Base-by-base conservation (phyloP, 2,113 vertebrate genomes). In the Suncus etruscus region DNA sequence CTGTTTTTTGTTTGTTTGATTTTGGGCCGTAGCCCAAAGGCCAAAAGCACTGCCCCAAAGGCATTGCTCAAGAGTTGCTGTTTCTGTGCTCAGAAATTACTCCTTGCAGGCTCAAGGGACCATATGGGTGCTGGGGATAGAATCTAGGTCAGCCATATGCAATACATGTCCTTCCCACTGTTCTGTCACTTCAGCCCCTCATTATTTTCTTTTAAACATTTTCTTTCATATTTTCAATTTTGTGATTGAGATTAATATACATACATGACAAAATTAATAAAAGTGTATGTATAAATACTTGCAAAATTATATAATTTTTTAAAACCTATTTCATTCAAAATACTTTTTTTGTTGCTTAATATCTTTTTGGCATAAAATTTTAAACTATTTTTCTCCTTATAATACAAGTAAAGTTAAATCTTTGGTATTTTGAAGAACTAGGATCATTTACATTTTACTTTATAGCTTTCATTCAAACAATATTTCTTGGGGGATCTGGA, bases 211-310 rank as follows among this genome's bases (percentile, higher is more conserved):
- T 81, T 89, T 84, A 22, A 16, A 73, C 77, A 79, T 61, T 32
- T 86, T 82, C 63, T 32, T 84, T 63, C 20, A 22, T 25, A 65
- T 65, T 65, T 65, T 65, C 61, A 7, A 65, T 22, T 25, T 65
- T 65, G 39, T 65, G 51, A 83, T 51, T 83, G 70, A 88, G 3
- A 14, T 6, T 74, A 84, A 50, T 74, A 12, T 54, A 82, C 14
- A 25, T 54, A 76, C 85, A 45, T 94, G 51, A 45, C 32, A 51
- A 63, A 47, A 58, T 51, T 89, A 81, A 75, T 75, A 75, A 91
- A 83, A 51, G 51, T 51, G 29, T 29, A 3, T 31, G 20, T 63
- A 32, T 86, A 70, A 86, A 73, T 4, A 50, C 47, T n/a, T 74
- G 10, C 66, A 68, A 79, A 39, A 80, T 58, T 14, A 48, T 16